Evolutionary conservation across 2,113 vertebrate species (phyloP).

Genomic region (Oreochromis aureus): DNA sequence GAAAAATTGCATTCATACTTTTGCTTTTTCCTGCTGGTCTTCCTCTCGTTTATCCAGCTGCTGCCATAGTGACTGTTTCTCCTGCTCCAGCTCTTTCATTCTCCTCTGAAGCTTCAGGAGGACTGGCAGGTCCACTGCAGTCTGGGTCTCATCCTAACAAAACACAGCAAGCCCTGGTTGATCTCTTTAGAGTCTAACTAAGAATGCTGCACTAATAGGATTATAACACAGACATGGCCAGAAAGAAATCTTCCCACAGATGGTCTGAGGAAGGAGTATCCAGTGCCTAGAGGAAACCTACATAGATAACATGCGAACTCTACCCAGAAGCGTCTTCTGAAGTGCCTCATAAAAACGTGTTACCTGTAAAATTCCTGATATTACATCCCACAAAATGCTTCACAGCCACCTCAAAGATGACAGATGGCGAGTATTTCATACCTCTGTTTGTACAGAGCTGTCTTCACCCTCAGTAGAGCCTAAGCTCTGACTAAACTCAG

Average conservation of each 20-base stretch:
- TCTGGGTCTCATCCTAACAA: conserved; percentile 77
- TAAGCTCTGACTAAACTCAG: conserved; percentile 83
- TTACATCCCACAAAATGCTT: neutral
- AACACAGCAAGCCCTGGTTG: neutral
- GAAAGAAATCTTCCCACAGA: neutral
- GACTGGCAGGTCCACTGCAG: conserved; percentile 82
- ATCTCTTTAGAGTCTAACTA: neutral
- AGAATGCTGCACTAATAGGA: conserved; percentile 29
- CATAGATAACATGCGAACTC: neutral
- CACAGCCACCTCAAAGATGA: neutral
- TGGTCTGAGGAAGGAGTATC: neutral
- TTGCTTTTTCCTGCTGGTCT: conserved; percentile 74
- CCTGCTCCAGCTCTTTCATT: conserved; percentile 87
- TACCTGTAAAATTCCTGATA: neutral
- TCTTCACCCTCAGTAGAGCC: conserved; percentile 82
- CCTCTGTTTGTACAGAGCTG: conserved; percentile 74
- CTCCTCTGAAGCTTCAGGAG: conserved; percentile 93
- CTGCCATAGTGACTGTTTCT: conserved; percentile 84
- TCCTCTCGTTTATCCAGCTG: conserved; percentile 87
- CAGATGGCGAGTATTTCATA: neutral
- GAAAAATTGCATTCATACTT: neutral
- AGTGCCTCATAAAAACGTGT: neutral
- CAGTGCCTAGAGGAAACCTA: neutral
- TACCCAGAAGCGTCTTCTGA: neutral
- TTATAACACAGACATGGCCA: neutral